Base-by-base conservation (phyloP, 2,797 vertebrate species). In the Hafferia zeledoni region DNA sequence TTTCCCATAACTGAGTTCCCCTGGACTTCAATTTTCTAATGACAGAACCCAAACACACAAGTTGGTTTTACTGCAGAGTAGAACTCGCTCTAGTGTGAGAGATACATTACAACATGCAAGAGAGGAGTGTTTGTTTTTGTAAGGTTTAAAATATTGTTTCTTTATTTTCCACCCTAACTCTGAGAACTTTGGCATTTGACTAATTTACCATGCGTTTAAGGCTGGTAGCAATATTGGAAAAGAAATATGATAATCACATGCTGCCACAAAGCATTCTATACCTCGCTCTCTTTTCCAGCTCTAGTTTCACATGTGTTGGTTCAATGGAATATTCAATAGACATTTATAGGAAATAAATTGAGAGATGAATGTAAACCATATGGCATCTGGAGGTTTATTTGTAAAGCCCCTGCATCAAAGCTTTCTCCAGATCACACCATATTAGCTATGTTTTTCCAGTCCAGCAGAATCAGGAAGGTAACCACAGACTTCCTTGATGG, bases 271-370 rank as follows among this genome's bases (percentile, higher is more conserved):
- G 98, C 98, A 98, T 98, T 98, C 98, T 98, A 93, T 96, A 96
- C 97, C 84, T 97, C 89, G 71, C 95, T 98, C 93, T 97, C 98
- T 98, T 99, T 99, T 98, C 98, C 98, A 99, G 98, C 98, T 98
- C 98, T 98, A 97, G 98, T 98, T 98, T 98, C 98, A 99, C 99
- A 99, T 98, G 98, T 98, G 98, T 98, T 99, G 98, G 98, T 98
- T 98, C 98, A 96, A 98, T 98, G 98, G 98, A 98, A 98, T 98
- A 99, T 99, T 99, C 98, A 99, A 98, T 98, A 98, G 99, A 99
- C 99, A 99, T 99, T 99, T 99, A 99, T 99, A 99, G 99, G 99
- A 99, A 99, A 99, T 99, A 99, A 99, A 99, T 99, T 99, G 99
- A 99, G 98, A 99, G 98, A 98, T 98, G 98, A 99, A 99, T 99